Evolutionary conservation across 2,888 invertebrate genomes (phyloP).

Genomic region (Leptura quadrifasciata): DNA sequence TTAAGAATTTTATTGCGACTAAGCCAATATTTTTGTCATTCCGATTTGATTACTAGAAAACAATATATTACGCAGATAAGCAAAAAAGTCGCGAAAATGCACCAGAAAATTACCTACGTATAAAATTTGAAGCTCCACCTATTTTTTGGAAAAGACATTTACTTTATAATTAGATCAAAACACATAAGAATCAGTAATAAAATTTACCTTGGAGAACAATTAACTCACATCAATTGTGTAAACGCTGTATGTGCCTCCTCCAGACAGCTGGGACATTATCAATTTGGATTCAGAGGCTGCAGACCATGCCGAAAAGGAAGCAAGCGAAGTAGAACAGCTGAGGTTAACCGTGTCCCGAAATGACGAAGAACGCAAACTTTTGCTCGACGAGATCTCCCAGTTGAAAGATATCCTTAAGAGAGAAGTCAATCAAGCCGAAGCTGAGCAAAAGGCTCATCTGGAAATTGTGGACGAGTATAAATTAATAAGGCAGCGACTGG

Average conservation of each 20-base stretch:
- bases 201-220: too few species aligned
- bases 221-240: too few species aligned
- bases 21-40: too few species aligned
- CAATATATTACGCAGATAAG: too few species aligned
- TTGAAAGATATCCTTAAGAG: constrained; percentile 86
- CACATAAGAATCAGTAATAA: too few species aligned
- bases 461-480: constrained; percentile 95
- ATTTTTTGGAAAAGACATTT: too few species aligned
- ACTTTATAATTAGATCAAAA: too few species aligned
- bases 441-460: constrained; percentile 83
- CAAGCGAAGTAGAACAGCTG: constrained; percentile 77
- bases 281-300: constrained; percentile 76
- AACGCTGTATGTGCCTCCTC: constrained; percentile 62
- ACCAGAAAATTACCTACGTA: too few species aligned
- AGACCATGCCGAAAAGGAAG: constrained; percentile 77
- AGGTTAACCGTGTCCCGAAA: constrained; percentile 78
- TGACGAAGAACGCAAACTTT: constrained; percentile 79
- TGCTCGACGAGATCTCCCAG: constrained; percentile 75
- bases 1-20: too few species aligned
- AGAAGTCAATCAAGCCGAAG: constrained; percentile 84
- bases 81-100: too few species aligned
- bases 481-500: constrained; percentile 91
- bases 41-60: too few species aligned
- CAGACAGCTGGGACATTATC: constrained; percentile 74
- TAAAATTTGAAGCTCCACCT: too few species aligned